These are phyloP conservation scores for Rhyacophila evoluta DNA, from an alignment of 2,888 invertebrate genomes.

Conservation along the genomic window DNA sequence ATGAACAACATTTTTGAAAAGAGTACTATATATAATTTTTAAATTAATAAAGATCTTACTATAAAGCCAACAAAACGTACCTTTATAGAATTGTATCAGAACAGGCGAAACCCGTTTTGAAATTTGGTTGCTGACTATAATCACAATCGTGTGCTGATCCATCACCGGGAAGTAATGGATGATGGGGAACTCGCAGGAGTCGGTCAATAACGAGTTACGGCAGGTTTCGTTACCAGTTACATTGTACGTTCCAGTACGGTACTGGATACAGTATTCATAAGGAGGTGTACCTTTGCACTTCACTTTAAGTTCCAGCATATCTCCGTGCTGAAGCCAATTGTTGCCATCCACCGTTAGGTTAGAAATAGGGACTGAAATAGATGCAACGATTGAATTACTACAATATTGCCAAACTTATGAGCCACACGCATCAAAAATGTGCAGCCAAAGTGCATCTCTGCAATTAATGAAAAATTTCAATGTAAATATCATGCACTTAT, in stretches of 20 bases:
- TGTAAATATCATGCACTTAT: too few relatives aligned
- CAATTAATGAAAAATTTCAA: too few relatives aligned
- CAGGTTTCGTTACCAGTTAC: conserved; percentile 85
- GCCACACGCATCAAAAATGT: too few relatives aligned
- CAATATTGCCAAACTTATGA: too few relatives aligned
- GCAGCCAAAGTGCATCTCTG: too few relatives aligned
- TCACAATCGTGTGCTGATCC: conserved; percentile 81
- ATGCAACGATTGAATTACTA: too few relatives aligned
- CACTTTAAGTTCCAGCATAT: conserved; percentile 77
- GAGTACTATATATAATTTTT: too few relatives aligned
- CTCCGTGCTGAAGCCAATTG: conserved; percentile 87
- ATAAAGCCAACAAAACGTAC: conserved; percentile 63
- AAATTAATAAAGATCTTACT: conserved; percentile 34
- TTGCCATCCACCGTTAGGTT: conserved; percentile 79
- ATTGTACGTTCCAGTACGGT: conserved; percentile 75
- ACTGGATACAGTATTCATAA: conserved; percentile 77
- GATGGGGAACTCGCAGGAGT: conserved; percentile 73
- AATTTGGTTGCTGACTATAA: conserved; percentile 83
- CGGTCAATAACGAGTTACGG: conserved; percentile 59
- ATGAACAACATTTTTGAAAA: too few relatives aligned
- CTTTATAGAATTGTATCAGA: conserved; percentile 86
- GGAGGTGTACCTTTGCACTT: conserved; percentile 82
- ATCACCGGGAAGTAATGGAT: conserved; percentile 77
- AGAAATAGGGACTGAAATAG: conserved; percentile 81
- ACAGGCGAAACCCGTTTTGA: conserved; percentile 77